Evolutionary conservation across 2,113 vertebrate species (phyloP), one percentile per base, ranked within the genome.

Genomic region (Scophthalmus maximus): DNA sequence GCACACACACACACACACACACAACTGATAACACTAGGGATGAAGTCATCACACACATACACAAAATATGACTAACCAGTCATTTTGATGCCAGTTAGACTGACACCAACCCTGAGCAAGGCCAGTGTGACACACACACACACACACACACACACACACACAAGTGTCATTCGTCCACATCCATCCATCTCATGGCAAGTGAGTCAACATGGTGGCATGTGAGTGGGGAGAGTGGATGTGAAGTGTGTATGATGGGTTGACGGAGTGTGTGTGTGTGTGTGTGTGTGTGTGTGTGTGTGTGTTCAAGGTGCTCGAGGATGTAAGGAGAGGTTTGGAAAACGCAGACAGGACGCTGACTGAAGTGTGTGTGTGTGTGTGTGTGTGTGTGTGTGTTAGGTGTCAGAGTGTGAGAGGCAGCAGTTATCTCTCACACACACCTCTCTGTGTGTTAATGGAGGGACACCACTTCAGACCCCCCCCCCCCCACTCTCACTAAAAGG

Each of bases 351-450:
- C 6, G 42, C 42, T 46, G 42, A 46, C 68, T 84, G 81, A 76
- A 87, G 88, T 88, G 88, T 83, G 79, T 83, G 14, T 89, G 83
- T 64, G 56, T 62, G 78, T 71, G 75, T 79, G 75, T 69, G 78
- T 76, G 82, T 78, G 85, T 76, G 76, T 78, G 80, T 75, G 82
- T 76, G 86, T 56, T 70, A 55, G 62, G 88, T 78, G 85, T 86
- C 67, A 49, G 70, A 78, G 81, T 69, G 83, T 67, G 68, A 80
- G 56, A 72, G 88, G 81, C 72, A 52, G 67, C 55, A 56, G 75
- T 83, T 91, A 91, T 93, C 91, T 73, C 85, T 74, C 73, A 81
- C 91, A 88, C 77, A 91, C 92, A 92, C 91, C 89, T 91, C 79
- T 30, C 60, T 74, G 55, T 90, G 86, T 90, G 87, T 88, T 91